Evolutionary conservation across 2,888 invertebrate genomes (phyloP), one percentile per base, ranked within the genome.

Genomic region (Hanleya hanleyi): DNA sequence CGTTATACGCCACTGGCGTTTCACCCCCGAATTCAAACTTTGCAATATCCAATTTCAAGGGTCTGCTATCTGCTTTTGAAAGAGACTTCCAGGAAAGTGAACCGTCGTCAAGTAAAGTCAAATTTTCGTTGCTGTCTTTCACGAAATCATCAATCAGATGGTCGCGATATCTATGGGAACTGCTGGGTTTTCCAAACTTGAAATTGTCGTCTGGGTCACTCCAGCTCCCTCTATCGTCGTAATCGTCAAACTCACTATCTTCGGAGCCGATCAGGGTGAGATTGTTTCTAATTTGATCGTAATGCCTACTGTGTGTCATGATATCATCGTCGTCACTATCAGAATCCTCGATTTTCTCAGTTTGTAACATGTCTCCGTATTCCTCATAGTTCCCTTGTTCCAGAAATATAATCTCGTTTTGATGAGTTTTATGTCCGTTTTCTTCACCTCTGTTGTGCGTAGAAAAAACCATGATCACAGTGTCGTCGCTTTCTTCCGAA

Each of bases 381-480:
- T 26, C 51, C 12, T 51, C n/a, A 5, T 37, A 37, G n/a, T 26
- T 12, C 18, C 41, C 38, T 12, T 66, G 29, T 22, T 66, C 33
- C 38, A 66, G 15, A 22, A 26, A 29, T 0, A 26, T 35, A 38
- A 41, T 37, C 6, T 66, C 66, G 0, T 9, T 66, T 38, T 41
- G 29, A 6, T 18, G 12, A 9, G 9, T 0, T 2, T 37, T 47
- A 15, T n/a, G 22, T 1, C 47, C 38, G 22, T 29, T n/a, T 26
- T 41, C 41, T 38, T 29, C 47, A n/a, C 4, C 29, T 18, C 36
- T 33, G 7, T 0, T 29, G 35, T 35, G 33, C 26, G 37, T 37
- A 3, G 41, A 57, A 9, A 84, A 65, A n/a, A 84, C 84, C 41
- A 83, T 83, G 36, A 82, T 73, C 22, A 83, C 81, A 9, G 83